A percentile compares a stretch with the other conserved stretches of the same genome.
Conservation (phyloP, 2,888 invertebrate species). For the Tenthredo mesomela region DNA sequence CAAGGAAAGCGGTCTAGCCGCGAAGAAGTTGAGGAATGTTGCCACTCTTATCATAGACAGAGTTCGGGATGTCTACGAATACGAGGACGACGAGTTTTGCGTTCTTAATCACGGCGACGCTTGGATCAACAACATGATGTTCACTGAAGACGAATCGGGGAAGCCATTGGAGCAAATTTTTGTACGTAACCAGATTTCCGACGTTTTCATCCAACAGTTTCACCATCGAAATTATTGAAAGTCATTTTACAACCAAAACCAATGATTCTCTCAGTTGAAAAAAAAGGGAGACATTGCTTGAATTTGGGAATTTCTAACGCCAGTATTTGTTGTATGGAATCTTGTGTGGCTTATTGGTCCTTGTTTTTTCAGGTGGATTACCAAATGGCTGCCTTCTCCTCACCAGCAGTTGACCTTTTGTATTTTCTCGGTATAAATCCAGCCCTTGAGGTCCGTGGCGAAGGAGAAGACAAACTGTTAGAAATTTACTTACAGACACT, state of each 20-base stretch:
- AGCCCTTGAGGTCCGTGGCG: constrained; percentile 59
- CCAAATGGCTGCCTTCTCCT: constrained; percentile 65
- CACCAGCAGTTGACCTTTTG: constrained; percentile 65
- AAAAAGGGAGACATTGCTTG: too few relatives aligned
- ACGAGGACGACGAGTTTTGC: constrained; percentile 63
- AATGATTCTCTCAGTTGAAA: too few relatives aligned
- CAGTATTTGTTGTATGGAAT: background rate
- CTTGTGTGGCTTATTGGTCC: background rate
- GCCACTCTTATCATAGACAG: background rate
- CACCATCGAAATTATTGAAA: too few relatives aligned
- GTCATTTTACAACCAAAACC: too few relatives aligned
- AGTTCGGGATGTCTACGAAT: constrained; percentile 50
- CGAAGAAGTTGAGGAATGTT: constrained; percentile 52
- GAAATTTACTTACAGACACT: constrained; percentile 60
- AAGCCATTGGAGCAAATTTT: constrained; percentile 61
- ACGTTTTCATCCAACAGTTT: too few relatives aligned
- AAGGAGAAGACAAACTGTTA: constrained; percentile 61
- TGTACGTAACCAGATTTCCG: background rate
- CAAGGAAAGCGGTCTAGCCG: constrained; percentile 49
- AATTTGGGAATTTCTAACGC: background rate
- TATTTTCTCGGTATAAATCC: constrained; percentile 65
- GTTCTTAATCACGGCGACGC: constrained; percentile 69
- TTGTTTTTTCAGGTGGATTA: constrained; percentile 63
- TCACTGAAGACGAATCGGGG: constrained; percentile 60
- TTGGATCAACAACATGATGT: constrained; percentile 67